Evolutionary conservation across 1,140 invertebrate species (phyloP).

Genomic region (Pygmarrhopalites habei): DNA sequence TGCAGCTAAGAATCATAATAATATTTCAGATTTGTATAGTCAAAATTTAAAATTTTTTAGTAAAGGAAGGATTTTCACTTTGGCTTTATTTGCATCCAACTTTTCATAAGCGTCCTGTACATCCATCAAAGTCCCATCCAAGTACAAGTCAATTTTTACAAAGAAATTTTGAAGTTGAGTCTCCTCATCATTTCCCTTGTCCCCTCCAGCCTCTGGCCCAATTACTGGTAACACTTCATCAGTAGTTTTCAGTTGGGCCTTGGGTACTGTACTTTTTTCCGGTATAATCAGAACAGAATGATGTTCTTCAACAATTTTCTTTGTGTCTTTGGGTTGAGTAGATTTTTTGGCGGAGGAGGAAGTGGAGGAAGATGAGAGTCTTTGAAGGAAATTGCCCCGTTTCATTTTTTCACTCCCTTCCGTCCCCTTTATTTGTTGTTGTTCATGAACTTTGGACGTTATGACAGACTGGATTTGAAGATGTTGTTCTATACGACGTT

Average conservation of each 20-base stretch:
- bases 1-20: neutral
- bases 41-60: neutral
- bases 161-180: constrained; percentile 24
- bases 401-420: neutral
- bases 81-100: neutral
- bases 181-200: constrained; percentile 2
- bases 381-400: too few species aligned
- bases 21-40: neutral
- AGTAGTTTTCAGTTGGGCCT: neutral
- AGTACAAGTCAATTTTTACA: constrained; percentile 35
- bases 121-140: constrained; percentile 28
- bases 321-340: neutral
- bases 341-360: neutral
- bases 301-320: neutral
- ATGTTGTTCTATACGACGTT: constrained; percentile 15
- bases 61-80: neutral
- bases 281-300: neutral
- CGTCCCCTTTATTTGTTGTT: neutral
- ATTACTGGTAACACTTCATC: neutral
- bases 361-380: too few species aligned
- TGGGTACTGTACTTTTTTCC: neutral
- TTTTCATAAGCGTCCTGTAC: constrained; percentile 38
- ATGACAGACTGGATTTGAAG: constrained; percentile 28
- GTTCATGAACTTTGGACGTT: constrained; percentile 3
- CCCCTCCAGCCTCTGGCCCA: neutral